Conservation (phyloP, 2,888 invertebrate genomes). For the Scaptomyza caliginosa region DNA sequence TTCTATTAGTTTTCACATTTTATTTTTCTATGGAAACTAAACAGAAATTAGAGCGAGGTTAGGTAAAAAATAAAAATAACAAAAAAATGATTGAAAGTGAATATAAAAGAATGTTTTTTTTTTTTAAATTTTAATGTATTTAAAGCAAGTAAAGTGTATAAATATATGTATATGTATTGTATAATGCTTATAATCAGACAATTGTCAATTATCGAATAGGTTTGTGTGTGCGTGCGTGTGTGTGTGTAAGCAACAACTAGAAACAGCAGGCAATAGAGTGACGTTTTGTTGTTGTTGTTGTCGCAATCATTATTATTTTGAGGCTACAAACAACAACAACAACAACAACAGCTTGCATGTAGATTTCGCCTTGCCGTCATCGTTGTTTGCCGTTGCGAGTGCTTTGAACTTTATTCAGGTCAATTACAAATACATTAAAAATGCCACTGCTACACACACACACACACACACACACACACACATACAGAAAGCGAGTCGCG, state of each 20-base stretch:
- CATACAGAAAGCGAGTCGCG: conserved; percentile 25
- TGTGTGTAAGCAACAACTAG: conserved; percentile 30
- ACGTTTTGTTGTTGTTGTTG: conserved; percentile 54
- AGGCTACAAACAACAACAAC: conserved; percentile 60
- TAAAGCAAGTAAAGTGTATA: too few species aligned
- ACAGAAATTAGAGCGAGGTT: conserved; percentile 83
- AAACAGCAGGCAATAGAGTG: conserved; percentile 29
- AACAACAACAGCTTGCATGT: conserved; percentile 56
- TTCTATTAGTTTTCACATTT: conserved; percentile 43
- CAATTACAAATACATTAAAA: conserved; percentile 83
- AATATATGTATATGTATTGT: too few species aligned
- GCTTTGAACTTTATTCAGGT: conserved; percentile 84
- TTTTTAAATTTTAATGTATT: too few species aligned
- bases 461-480: conserved; percentile 19
- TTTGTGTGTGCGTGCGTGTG: conserved; percentile 9
- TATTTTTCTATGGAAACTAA: conserved; percentile 81
- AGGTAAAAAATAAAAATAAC: not conserved
- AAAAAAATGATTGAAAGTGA: too few species aligned
- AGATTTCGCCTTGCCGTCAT: conserved; percentile 76
- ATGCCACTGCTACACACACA: conserved; percentile 67
- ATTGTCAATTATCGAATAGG: conserved; percentile 73
- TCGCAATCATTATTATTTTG: conserved; percentile 80
- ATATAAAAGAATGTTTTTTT: too few species aligned
- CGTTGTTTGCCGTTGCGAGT: conserved; percentile 67
- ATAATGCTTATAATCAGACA: conserved; percentile 66